Conservation (phyloP, 2,888 invertebrate species). For the Napeogenes inachia region DNA sequence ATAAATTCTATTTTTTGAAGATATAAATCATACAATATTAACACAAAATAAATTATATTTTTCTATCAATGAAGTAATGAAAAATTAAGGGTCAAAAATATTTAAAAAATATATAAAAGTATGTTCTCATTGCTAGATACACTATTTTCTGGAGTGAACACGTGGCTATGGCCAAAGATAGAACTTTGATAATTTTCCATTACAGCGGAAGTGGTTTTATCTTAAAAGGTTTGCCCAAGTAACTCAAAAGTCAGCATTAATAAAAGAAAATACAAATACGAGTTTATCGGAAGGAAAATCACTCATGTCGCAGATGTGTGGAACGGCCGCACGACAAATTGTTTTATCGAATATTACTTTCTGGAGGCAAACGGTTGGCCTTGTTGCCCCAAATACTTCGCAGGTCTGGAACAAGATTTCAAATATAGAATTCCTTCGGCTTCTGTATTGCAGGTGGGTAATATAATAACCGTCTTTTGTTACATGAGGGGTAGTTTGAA, state of each 20-base stretch:
- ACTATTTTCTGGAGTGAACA: too few species aligned
- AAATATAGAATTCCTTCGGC: constrained; percentile 3
- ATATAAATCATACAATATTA: too few species aligned
- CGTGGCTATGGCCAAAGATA: too few species aligned
- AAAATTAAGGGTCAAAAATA: too few species aligned
- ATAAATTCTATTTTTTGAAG: too few species aligned
- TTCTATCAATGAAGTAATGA: too few species aligned
- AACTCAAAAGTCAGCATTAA: constrained; percentile 24
- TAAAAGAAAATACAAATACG: constrained; percentile 29
- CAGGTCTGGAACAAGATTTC: constrained; percentile 5
- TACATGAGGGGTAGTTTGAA: too few species aligned
- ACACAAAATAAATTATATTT: too few species aligned
- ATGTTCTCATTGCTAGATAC: too few species aligned
- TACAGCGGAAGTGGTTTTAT: neutral
- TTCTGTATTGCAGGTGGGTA: constrained; percentile 7
- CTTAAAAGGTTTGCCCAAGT: neutral
- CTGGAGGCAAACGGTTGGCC: constrained; percentile 25
- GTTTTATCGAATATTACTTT: constrained; percentile 77
- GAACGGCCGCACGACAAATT: constrained; percentile 70
- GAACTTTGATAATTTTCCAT: too few species aligned
- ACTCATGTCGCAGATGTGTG: constrained; percentile 61
- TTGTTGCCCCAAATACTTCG: constrained; percentile 17
- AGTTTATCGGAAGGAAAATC: constrained; percentile 26
- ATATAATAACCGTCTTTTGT: too few species aligned
- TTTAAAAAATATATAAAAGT: too few species aligned